These are phyloP conservation scores for Pseudorasbora parva DNA, from an alignment of 2,113 vertebrate genomes.

Conservation along the genomic window DNA sequence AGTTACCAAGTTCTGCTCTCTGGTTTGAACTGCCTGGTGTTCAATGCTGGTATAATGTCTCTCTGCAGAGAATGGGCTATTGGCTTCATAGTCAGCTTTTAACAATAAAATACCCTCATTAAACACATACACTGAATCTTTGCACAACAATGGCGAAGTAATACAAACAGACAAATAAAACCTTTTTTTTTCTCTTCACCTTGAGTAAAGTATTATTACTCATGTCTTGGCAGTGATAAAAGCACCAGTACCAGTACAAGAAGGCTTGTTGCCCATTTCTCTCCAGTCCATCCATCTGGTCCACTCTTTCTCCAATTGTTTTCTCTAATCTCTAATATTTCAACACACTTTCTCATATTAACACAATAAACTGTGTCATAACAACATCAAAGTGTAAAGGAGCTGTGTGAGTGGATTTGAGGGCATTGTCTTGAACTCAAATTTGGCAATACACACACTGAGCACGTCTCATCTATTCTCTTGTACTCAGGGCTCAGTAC, in stretches of 20 bases:
- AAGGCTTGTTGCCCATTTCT: not conserved
- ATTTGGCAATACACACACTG: not conserved
- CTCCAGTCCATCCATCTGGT: not conserved
- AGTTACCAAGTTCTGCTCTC: not conserved
- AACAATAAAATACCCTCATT: not conserved
- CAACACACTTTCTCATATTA: not conserved
- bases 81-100: not conserved
- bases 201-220: slow-evolving; percentile 6
- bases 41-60: not conserved
- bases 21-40: not conserved
- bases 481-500: slow-evolving; percentile 6
- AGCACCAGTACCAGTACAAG: slow-evolving; percentile 17
- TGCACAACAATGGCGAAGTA: not conserved
- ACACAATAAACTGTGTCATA: not conserved
- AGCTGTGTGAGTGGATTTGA: not conserved
- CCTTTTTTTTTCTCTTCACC: not conserved
- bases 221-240: slow-evolving; percentile 35
- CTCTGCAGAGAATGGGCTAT: not conserved
- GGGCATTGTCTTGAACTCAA: slow-evolving; percentile 11
- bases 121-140: slow-evolving; percentile 1
- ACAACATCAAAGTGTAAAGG: not conserved
- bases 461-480: not conserved
- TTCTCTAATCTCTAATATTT: not conserved
- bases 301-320: not conserved
- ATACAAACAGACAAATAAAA: not conserved